Evolutionary conservation across 1,140 invertebrate species (phyloP).

Genomic region (Fopius arisanus): DNA sequence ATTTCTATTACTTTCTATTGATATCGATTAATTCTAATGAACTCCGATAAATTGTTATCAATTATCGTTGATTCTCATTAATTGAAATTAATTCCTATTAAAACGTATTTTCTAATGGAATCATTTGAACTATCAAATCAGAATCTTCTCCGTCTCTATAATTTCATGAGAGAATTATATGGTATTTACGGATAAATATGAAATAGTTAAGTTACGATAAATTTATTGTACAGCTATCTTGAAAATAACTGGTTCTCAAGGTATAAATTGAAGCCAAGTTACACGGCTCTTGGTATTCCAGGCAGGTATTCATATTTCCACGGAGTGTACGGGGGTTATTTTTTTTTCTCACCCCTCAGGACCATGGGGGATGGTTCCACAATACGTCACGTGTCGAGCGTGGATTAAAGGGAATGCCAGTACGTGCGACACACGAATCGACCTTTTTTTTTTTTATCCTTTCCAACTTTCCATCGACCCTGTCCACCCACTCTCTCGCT

Average conservation of each 20-base stretch:
- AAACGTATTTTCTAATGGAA: no score
- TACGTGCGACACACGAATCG: slow-evolving; percentile 56
- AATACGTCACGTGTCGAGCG: slow-evolving; percentile 45
- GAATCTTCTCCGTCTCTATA: no score
- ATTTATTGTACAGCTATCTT: background rate
- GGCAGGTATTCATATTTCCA: background rate
- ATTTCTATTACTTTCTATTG: no score
- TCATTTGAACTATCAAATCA: no score
- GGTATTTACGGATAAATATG: no score
- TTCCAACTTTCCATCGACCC: background rate
- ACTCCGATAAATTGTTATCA: no score
- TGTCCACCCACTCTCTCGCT: background rate
- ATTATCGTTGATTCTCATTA: no score
- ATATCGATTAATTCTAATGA: no score
- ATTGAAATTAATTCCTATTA: no score
- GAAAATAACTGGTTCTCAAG: background rate
- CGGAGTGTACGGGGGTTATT: slow-evolving; percentile 28
- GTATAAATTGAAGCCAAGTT: background rate
- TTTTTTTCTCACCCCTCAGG: slow-evolving; percentile 27
- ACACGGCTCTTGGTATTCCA: background rate
- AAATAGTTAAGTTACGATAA: no score
- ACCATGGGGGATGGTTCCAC: slow-evolving; percentile 24
- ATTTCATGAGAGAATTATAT: no score
- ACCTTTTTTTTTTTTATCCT: background rate
- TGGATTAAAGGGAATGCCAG: slow-evolving; percentile 56